These are phyloP conservation scores for Callipepla californica DNA, from an alignment of 2,113 vertebrate species.

Conservation along the genomic window DNA sequence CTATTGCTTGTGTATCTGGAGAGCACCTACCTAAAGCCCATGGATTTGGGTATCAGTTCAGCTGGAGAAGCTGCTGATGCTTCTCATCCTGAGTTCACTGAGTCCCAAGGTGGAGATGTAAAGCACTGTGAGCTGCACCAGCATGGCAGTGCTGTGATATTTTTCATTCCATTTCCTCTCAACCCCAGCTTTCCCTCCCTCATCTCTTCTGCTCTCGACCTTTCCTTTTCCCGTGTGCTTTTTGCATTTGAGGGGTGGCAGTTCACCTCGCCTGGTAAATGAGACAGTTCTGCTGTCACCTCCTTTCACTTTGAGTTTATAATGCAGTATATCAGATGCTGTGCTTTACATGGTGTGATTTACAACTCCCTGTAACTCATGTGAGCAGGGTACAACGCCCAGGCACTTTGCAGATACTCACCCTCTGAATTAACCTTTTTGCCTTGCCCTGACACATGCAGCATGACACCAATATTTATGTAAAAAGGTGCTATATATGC, in stretches of 20 bases:
- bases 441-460: not conserved
- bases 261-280: not conserved
- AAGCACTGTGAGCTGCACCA: not conserved
- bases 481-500: not conserved
- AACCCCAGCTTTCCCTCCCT: not conserved
- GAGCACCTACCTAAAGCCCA: not conserved
- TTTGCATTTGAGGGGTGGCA: not conserved
- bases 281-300: not conserved
- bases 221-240: not conserved
- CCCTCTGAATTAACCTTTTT: not conserved
- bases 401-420: not conserved
- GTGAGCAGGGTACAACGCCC: accelerated
- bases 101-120: accelerated
- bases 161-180: not conserved
- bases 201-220: not conserved
- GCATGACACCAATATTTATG: not conserved
- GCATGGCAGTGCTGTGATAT: not conserved
- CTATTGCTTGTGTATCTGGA: not conserved
- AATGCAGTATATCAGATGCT: not conserved
- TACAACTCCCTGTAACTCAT: not conserved
- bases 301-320: not conserved
- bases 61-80: not conserved
- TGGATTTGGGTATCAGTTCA: not conserved
- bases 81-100: not conserved
- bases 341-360: not conserved